Conservation (phyloP, 1,140 invertebrate species). For the Meloidogyne exigua region DNA sequence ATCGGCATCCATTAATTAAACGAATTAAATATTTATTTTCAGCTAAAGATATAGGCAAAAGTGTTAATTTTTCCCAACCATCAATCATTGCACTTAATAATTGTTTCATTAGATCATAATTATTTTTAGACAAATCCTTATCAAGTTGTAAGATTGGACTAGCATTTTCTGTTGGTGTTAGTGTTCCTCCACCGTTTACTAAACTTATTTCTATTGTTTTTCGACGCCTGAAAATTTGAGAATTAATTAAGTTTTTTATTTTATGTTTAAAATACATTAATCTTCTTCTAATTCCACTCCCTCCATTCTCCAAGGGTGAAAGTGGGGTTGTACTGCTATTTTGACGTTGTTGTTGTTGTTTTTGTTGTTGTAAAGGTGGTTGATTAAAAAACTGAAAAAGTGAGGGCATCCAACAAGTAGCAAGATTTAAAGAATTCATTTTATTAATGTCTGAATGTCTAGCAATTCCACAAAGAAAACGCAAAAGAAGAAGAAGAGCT, state of each 20-base stretch:
- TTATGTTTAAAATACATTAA: neutral
- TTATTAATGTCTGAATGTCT: slow-evolving; percentile 26
- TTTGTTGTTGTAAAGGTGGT: slow-evolving; percentile 3
- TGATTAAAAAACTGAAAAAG: slow-evolving; percentile 25
- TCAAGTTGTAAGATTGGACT: neutral
- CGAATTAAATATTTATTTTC: slow-evolving; percentile 1
- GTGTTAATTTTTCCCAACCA: slow-evolving; percentile 25
- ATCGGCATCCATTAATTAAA: slow-evolving; percentile 14
- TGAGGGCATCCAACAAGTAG: slow-evolving; percentile 42
- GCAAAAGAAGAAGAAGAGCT: slow-evolving; percentile 28
- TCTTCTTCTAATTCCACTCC: neutral
- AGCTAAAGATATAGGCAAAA: slow-evolving; percentile 25
- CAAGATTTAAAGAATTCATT: slow-evolving; percentile 32
- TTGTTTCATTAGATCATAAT: slow-evolving; percentile 20
- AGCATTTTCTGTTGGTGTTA: neutral
- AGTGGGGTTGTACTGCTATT: neutral
- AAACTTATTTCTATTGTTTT: slow-evolving; percentile 31
- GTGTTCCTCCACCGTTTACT: slow-evolving; percentile 15
- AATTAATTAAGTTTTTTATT: slow-evolving; percentile 5
- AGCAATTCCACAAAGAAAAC: slow-evolving; percentile 28
- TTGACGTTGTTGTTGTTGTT: neutral
- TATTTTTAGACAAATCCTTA: neutral
- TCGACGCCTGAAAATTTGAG: slow-evolving; percentile 27
- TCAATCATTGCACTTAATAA: slow-evolving; percentile 33
- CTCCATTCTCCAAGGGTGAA: neutral